Evolutionary conservation across 2,888 invertebrate genomes (phyloP), one percentile per base, ranked within the genome.

Genomic region (Noctuana brunneofusca): DNA sequence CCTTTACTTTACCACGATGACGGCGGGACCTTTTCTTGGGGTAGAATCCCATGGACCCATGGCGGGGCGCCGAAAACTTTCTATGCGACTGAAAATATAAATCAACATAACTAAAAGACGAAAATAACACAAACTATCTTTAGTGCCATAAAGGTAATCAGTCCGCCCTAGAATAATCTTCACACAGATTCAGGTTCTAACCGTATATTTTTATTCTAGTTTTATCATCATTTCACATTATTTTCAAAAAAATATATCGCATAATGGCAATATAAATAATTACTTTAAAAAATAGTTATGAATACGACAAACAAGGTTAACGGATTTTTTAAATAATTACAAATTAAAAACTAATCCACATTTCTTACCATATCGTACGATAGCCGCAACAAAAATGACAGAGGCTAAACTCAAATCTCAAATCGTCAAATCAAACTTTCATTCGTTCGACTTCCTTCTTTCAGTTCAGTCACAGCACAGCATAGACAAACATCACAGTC

Each of bases 31-130:
- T 95, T 92, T 99, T 99, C 93, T 99, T 99, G 80, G 99, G 99
- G 92, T 99, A 97, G 94, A 99, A 99, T 76, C 99, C 99, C 97
- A 99, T 98, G 63, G 99, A 99, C 79, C 99, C 99, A 95, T 99
- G 99, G 76, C 99, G 97, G 76, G 99, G 99, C 49, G 99, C 99
- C 84, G 98, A 99, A 92, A 99, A 99, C 90, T 99, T 99, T 86
- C 99, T 96, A 93, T 99, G 99, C 92, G 99, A 99, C 99, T 99
- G 89, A 69, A 95, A 92, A 71, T 2, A 59, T 57, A 62, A 65
- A 56, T 35, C 11, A 30, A 50, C 11, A n/a, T 38, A 5, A 38
- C 6, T 6, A 38, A 6, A 14, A 14, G 6, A 12, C 32, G 14
- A 14, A 14, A 14, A 38, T 14, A 12, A 38, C 38, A 16, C 4